Conservation (phyloP, 1,140 invertebrate species). For the Heliconius eleuchia region DNA sequence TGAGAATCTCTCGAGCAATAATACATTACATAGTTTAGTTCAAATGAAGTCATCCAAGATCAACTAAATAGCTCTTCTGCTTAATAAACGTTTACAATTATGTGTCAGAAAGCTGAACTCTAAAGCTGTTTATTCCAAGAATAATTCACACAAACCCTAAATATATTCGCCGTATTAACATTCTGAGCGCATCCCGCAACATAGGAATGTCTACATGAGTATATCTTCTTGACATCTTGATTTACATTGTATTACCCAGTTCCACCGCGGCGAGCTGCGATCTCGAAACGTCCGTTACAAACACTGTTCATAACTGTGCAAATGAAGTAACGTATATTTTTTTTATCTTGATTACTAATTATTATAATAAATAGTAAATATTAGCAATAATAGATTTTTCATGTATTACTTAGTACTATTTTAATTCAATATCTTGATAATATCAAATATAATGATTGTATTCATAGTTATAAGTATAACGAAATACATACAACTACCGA, state of each 20-base stretch:
- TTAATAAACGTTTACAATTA: slow-evolving; percentile 16
- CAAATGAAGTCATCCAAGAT: neutral
- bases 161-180: slow-evolving; percentile 40
- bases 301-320: slow-evolving; percentile 12
- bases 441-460: no score
- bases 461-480: no score
- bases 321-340: neutral
- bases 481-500: no score
- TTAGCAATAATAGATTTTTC: no score
- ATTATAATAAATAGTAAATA: no score
- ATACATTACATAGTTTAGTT: neutral
- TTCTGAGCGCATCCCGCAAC: slow-evolving; percentile 37
- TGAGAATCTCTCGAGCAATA: neutral
- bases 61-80: neutral
- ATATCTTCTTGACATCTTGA: slow-evolving; percentile 43
- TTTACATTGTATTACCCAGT: slow-evolving; percentile 42
- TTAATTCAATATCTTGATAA: no score
- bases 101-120: slow-evolving; percentile 14
- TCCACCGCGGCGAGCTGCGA: slow-evolving; percentile 15
- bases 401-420: no score
- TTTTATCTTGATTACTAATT: neutral
- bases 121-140: slow-evolving; percentile 35
- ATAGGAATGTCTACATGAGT: slow-evolving; percentile 38
- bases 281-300: slow-evolving; percentile 25
- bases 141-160: slow-evolving; percentile 40